Evolutionary conservation across 1,140 invertebrate species (phyloP), one percentile per base, ranked within the genome.

Genomic region (Drosophila nigromelanica): DNA sequence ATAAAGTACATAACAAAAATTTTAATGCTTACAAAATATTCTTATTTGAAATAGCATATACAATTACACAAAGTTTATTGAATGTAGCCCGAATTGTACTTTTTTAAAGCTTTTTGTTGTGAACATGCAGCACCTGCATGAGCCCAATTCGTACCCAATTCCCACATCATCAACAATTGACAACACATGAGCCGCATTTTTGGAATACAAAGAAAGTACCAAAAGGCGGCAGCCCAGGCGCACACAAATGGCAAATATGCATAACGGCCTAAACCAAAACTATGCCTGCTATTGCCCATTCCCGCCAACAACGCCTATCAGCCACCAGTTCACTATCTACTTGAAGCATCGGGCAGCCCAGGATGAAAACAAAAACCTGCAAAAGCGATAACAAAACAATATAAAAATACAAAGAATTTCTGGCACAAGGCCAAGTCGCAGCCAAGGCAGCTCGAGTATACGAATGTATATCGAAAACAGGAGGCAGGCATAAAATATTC

Each of bases 111-210:
- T 14, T 63, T 68, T 27, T 40, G 18, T n/a, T 24, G 6, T 59
- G 40, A 27, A 18, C n/a, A 27, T 18, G 55, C 30, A 5, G 15
- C 55, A 54, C 63, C 64, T 54, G 67, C 42, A 55, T 48, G 35
- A 39, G 12, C 52, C 37, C 62, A 43, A 68, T 68, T 55, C 37
- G 56, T 69, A 70, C 73, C 76, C 60, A 59, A 86, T 85, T 77
- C 73, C 80, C 77, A 80, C 73, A 86, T 80, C 81, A 85, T 85
- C 78, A 86, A 71, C 77, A 86, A 74, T 77, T 80, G 73, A 85
- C 80, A 85, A 76, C 80, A 74, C 77, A 86, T 86, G 81, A 63
- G 68, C 77, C 63, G 67, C 75, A 85, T 74, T 80, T 78, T 54
- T 70, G 73, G 66, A 73, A 77, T 76, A 66, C 60, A 62, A 56